Conservation (phyloP, 2,888 invertebrate species). For the Apantesis nais region DNA sequence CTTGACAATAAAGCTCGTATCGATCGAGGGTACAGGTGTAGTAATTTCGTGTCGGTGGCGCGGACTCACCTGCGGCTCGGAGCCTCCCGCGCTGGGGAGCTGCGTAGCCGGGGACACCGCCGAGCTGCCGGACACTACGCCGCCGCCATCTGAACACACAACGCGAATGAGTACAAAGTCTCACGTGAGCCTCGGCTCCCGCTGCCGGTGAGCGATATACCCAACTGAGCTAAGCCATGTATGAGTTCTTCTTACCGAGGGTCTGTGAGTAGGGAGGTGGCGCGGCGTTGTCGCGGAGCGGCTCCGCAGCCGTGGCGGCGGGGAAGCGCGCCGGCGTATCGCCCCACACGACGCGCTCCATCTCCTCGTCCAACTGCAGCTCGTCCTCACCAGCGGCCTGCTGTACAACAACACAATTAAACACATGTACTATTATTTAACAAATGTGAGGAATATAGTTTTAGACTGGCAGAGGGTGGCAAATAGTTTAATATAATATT, state of each 20-base stretch:
- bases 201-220: background rate
- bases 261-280: slow-evolving; percentile 48
- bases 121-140: slow-evolving; percentile 32
- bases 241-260: background rate
- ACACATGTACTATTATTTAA: too few relatives aligned
- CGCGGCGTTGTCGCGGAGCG: slow-evolving; percentile 59
- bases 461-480: too few relatives aligned
- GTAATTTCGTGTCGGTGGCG: background rate
- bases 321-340: slow-evolving; percentile 85
- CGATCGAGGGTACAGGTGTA: slow-evolving; percentile 14
- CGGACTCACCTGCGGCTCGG: slow-evolving; percentile 42
- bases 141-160: slow-evolving; percentile 33
- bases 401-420: background rate
- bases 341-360: slow-evolving; percentile 94
- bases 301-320: slow-evolving; percentile 64
- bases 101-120: slow-evolving; percentile 34
- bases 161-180: background rate
- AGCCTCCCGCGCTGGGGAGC: slow-evolving; percentile 20
- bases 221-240: background rate
- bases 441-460: too few relatives aligned
- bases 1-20: slow-evolving; percentile 14
- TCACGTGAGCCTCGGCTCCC: too few relatives aligned
- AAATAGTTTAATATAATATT: too few relatives aligned
- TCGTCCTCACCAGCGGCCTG: slow-evolving; percentile 82
- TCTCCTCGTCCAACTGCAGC: slow-evolving; percentile 92